A percentile compares a stretch with the other conserved stretches of the same genome.
These are phyloP conservation scores for Mycteria americana DNA, from an alignment of 2,797 vertebrate species.

Conservation along the genomic window DNA sequence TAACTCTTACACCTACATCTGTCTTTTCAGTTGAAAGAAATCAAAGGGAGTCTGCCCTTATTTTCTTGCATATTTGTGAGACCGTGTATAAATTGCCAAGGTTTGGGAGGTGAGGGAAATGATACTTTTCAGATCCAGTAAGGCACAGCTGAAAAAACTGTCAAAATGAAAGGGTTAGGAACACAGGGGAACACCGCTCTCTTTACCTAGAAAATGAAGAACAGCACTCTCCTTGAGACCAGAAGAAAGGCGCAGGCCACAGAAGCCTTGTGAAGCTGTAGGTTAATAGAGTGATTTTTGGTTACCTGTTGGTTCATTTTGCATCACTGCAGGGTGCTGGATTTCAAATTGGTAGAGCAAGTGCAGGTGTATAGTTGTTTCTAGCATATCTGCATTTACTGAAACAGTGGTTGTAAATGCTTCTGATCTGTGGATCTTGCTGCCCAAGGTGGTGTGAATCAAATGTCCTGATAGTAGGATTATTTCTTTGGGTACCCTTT, in stretches of 20 bases:
- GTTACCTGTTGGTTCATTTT: background rate
- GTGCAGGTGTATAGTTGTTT: background rate
- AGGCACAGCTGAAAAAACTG: background rate
- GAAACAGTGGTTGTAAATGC: background rate
- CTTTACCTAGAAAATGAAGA: background rate
- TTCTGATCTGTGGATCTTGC: background rate
- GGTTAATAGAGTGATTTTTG: background rate
- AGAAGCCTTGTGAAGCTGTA: background rate
- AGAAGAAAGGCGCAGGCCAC: background rate
- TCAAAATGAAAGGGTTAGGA: background rate
- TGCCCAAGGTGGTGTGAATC: background rate
- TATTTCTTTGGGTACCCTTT: background rate
- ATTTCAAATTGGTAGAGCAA: background rate
- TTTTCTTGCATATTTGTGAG: slow-evolving; percentile 17
- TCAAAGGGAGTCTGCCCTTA: background rate
- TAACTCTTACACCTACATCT: slow-evolving; percentile 2
- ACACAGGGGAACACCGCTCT: background rate
- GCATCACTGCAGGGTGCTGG: background rate
- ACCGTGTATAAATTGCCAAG: background rate
- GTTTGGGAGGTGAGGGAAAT: background rate
- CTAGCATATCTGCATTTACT: background rate
- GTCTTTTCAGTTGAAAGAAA: background rate
- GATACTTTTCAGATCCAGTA: background rate
- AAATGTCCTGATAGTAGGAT: background rate
- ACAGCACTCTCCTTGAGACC: background rate